phyloP scores from a whole-genome alignment of 2,888 invertebrate genomes.

The Brachynemurus nebulosus region DNA sequence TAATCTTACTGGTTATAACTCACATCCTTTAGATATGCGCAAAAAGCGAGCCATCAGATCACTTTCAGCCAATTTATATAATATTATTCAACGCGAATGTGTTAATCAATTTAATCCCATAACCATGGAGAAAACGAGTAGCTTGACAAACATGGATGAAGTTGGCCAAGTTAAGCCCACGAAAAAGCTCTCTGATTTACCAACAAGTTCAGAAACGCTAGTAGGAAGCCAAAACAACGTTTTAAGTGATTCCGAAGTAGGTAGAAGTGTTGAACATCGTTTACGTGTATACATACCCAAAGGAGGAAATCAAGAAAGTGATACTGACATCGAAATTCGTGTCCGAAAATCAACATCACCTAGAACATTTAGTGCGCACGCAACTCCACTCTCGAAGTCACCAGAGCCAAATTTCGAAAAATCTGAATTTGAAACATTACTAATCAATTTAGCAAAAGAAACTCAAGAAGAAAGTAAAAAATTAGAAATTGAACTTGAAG shows the following conservation, averaged over 20 bases:
- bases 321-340: conserved; percentile 22
- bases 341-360: conserved; percentile 22
- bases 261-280: conserved; percentile 18
- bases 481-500: conserved; percentile 43
- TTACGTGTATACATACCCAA: conserved; percentile 18
- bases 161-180: conserved; percentile 30
- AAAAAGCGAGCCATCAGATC: conserved; percentile 72
- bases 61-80: conserved; percentile 70
- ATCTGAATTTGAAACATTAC: conserved; percentile 51
- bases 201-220: conserved; percentile 26
- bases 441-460: conserved; percentile 60
- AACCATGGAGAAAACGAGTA: conserved; percentile 43
- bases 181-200: conserved; percentile 11
- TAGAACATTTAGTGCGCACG: conserved; percentile 16
- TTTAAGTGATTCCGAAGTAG: conserved; percentile 23
- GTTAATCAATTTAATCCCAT: conserved; percentile 14
- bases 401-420: conserved; percentile 34
- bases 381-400: conserved; percentile 21
- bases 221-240: conserved; percentile 28
- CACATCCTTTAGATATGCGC: conserved; percentile 33
- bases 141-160: conserved; percentile 32
- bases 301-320: conserved; percentile 12
- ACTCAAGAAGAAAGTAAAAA: conserved; percentile 61
- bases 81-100: conserved; percentile 50
- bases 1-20: conserved; percentile 33